Percentiles rank a stretch among this genome's conserved stretches.
These are phyloP conservation scores for Pipistrellus kuhlii DNA, from an alignment of 2,797 vertebrate genomes.

Conservation along the genomic window DNA sequence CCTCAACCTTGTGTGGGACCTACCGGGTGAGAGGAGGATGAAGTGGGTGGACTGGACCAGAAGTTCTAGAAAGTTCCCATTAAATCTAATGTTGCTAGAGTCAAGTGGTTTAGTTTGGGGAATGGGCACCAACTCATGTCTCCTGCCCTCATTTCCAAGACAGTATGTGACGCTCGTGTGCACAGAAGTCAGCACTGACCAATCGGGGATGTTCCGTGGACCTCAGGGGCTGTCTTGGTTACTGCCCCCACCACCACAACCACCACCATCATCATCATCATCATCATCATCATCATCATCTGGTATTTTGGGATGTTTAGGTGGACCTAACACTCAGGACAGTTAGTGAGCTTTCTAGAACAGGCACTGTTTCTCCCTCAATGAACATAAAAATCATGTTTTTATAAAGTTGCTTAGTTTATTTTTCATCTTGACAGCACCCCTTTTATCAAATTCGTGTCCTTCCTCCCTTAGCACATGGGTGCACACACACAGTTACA, in stretches of 20 bases:
- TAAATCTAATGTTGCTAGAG: not conserved
- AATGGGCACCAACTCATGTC: not conserved
- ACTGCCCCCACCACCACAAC: rapidly evolving
- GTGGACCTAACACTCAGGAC: not conserved
- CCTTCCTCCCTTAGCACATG: not conserved
- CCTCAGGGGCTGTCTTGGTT: no score
- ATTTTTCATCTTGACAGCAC: not conserved
- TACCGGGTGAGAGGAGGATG: not conserved
- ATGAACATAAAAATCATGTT: not conserved
- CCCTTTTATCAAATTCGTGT: not conserved
- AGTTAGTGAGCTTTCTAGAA: not conserved
- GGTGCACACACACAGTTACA: not conserved
- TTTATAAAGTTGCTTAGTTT: not conserved
- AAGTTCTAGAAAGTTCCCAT: not conserved
- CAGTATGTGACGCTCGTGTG: rapidly evolving
- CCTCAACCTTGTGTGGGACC: not conserved
- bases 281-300: not conserved
- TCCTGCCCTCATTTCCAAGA: not conserved
- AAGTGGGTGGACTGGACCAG: not conserved
- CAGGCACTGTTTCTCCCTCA: not conserved
- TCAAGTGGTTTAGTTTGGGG: not conserved
- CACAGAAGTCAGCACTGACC: not conserved
- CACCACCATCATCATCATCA: not conserved
- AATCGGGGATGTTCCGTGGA: rapidly evolving
- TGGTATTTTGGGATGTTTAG: no score